A percentile compares a stretch with the other conserved stretches of the same genome.
Conservation (phyloP, 2,888 invertebrate species). For the Tridacna crocea region DNA sequence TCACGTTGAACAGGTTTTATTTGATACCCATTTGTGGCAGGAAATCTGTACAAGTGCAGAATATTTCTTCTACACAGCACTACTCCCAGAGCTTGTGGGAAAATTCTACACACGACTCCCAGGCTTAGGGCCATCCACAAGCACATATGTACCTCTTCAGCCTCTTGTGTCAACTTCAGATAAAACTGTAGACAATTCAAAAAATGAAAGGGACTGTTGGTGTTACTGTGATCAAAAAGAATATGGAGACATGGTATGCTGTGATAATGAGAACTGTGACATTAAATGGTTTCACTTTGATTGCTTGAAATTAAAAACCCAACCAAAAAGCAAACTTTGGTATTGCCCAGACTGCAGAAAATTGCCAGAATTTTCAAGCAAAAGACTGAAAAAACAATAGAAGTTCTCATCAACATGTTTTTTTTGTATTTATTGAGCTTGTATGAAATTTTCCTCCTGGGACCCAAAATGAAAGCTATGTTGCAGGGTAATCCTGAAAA, state of each 20-base stretch:
- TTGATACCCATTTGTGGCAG: conserved; percentile 27
- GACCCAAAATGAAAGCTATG: too few relatives aligned
- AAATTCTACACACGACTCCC: conserved; percentile 38
- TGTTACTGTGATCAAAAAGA: conserved; percentile 48
- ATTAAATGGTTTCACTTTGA: conserved; percentile 63
- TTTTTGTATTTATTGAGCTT: too few relatives aligned
- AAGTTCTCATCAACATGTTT: too few relatives aligned
- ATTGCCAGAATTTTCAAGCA: not conserved
- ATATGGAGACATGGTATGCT: conserved; percentile 57
- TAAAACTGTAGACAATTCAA: not conserved
- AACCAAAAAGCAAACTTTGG: conserved; percentile 52
- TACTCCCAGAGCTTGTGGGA: conserved; percentile 51
- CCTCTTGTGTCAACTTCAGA: too few relatives aligned
- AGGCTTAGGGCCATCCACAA: not conserved
- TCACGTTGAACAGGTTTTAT: conserved; percentile 31
- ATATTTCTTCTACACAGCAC: conserved; percentile 18
- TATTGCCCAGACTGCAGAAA: conserved; percentile 57
- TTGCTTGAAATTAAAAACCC: conserved; percentile 50
- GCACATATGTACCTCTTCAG: not conserved
- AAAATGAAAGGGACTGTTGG: conserved; percentile 25
- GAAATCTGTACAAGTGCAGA: conserved; percentile 19
- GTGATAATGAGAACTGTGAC: conserved; percentile 61
- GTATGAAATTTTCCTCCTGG: too few relatives aligned
- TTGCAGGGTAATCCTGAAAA: too few relatives aligned
- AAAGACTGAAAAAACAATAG: not conserved